These are phyloP conservation scores for Terrapene triunguis DNA, from an alignment of 2,113 vertebrate genomes.

Conservation along the genomic window DNA sequence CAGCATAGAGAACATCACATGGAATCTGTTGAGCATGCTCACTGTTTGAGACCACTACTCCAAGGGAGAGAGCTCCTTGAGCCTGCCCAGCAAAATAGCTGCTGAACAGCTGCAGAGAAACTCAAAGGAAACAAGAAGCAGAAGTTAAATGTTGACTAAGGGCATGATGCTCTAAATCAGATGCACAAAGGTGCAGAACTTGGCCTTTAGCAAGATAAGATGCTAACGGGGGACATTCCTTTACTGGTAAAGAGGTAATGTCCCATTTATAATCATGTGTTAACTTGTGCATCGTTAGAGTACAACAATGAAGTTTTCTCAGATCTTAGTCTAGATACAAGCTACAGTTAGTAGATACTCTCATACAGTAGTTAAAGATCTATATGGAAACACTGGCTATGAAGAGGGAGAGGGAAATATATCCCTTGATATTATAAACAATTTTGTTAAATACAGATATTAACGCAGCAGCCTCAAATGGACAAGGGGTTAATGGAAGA, in stretches of 20 bases:
- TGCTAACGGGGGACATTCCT: neutral
- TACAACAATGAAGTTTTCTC: neutral
- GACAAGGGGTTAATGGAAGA: neutral
- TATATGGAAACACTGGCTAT: neutral
- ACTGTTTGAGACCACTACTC: neutral
- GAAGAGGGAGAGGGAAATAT: neutral
- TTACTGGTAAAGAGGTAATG: neutral
- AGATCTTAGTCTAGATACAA: neutral
- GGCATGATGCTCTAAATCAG: neutral
- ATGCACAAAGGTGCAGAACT: neutral
- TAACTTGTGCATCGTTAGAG: neutral
- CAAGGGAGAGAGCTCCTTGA: neutral
- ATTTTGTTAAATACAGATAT: neutral
- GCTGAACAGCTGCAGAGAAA: neutral
- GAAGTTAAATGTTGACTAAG: neutral
- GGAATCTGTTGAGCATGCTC: neutral
- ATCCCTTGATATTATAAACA: neutral
- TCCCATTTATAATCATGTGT: neutral
- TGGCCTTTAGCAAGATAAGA: neutral
- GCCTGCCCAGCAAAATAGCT: neutral
- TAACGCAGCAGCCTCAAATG: neutral
- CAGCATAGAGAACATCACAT: neutral
- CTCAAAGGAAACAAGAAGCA: neutral
- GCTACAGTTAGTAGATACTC: neutral
- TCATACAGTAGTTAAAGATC: rapidly evolving